Conservation (phyloP, 1,140 invertebrate genomes). For the Platorchestia sp. region DNA sequence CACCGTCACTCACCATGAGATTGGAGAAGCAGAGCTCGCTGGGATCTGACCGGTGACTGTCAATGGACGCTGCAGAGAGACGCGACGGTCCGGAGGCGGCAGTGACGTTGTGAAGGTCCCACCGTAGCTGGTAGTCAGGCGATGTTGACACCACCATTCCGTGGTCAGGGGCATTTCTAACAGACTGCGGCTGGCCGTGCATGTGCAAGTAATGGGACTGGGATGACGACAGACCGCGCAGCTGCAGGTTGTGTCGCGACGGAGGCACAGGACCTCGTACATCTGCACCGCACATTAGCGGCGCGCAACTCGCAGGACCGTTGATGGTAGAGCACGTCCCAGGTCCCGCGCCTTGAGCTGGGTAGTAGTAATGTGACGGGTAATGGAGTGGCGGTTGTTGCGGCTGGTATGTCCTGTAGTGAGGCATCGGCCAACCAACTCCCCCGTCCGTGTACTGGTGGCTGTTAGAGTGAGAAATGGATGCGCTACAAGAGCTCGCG, state of each 20-base stretch:
- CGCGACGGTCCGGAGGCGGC: slow-evolving; percentile 14
- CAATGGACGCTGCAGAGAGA: background rate
- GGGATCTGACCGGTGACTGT: slow-evolving; percentile 37
- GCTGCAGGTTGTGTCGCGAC: slow-evolving; percentile 39
- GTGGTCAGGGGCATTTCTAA: background rate
- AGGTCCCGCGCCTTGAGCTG: background rate
- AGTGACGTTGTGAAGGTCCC: slow-evolving; percentile 43
- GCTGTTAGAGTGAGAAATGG: background rate
- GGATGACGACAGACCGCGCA: slow-evolving; percentile 16
- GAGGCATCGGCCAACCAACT: background rate
- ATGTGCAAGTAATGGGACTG: slow-evolving; percentile 38
- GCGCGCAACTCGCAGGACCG: background rate
- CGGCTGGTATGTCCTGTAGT: slow-evolving; percentile 20
- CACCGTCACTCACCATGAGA: slow-evolving; percentile 41
- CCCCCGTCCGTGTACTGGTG: background rate
- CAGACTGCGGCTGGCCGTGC: background rate
- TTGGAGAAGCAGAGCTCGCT: slow-evolving; percentile 15
- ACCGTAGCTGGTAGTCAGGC: slow-evolving; percentile 27
- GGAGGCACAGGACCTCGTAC: background rate
- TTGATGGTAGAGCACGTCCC: background rate
- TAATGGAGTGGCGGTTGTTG: background rate
- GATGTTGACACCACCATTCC: slow-evolving; percentile 16
- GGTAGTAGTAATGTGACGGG: slow-evolving; percentile 20
- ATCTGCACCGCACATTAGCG: background rate
- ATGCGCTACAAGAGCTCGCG: background rate